Conservation (phyloP, 2,113 vertebrate genomes). For the Corvus cornix region DNA sequence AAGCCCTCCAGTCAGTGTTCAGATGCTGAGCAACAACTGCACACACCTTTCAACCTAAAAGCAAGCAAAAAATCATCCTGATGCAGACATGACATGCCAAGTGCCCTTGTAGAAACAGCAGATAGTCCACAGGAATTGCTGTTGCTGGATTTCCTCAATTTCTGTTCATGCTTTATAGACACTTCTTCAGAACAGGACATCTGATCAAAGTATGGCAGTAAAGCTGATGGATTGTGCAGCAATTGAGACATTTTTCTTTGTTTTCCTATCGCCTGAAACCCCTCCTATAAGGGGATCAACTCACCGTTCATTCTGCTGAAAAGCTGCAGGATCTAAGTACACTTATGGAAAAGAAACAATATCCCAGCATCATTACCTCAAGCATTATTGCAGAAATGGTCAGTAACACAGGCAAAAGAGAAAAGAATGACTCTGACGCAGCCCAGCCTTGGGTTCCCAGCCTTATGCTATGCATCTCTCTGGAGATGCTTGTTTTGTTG, state of each 20-base stretch:
- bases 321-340: background rate
- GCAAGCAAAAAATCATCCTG: background rate
- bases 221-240: background rate
- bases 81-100: background rate
- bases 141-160: background rate
- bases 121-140: rapidly evolving
- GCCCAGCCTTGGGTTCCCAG: background rate
- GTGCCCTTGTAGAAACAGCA: background rate
- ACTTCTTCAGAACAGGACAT: background rate
- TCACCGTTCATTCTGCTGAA: background rate
- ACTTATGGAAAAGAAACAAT: background rate
- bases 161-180: background rate
- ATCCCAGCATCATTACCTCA: background rate
- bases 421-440: background rate
- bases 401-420: background rate
- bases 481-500: background rate
- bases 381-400: background rate
- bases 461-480: background rate
- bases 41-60: background rate
- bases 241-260: background rate
- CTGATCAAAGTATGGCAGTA: background rate
- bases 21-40: background rate
- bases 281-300: background rate
- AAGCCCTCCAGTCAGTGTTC: background rate
- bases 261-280: background rate